Evolutionary conservation across 92 coral and sea anemone species (phyloP).

Genomic region (Palythoa caribaeorum): DNA sequence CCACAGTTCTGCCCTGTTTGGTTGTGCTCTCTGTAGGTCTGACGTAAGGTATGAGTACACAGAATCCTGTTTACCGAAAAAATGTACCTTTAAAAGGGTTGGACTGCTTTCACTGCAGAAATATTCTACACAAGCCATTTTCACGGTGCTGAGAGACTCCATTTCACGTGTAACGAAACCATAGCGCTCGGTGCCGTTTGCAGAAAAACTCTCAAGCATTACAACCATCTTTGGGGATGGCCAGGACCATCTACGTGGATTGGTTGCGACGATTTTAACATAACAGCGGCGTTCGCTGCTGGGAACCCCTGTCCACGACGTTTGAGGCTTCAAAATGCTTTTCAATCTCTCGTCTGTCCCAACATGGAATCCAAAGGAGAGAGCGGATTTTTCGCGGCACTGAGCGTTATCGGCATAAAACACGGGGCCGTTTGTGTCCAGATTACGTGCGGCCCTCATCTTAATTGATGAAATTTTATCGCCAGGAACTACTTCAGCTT

Average conservation of each 20-base stretch:
- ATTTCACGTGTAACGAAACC: constrained; percentile 1
- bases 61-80: background rate
- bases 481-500: background rate
- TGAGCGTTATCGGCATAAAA: background rate
- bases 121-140: constrained; percentile 13
- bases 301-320: background rate
- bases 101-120: constrained; percentile 38
- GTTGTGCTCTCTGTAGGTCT: constrained; percentile 15
- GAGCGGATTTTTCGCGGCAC: constrained; percentile 27
- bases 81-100: constrained; percentile 14
- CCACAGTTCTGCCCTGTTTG: constrained; percentile 22
- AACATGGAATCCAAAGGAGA: constrained; percentile 16
- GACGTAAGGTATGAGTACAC: constrained; percentile 6
- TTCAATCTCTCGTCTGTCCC: background rate
- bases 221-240: background rate
- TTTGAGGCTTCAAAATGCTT: background rate
- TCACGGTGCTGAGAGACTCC: background rate
- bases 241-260: no score
- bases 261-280: background rate
- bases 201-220: constrained; percentile 23
- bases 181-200: constrained; percentile 30
- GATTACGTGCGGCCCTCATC: constrained; percentile 5
- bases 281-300: constrained; percentile 23
- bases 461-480: constrained; percentile 8
- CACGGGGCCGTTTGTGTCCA: constrained; percentile 20